Evolutionary conservation across 2,113 vertebrate genomes (phyloP), one percentile per base, ranked within the genome.

Genomic region (Neotragus moschatus): DNA sequence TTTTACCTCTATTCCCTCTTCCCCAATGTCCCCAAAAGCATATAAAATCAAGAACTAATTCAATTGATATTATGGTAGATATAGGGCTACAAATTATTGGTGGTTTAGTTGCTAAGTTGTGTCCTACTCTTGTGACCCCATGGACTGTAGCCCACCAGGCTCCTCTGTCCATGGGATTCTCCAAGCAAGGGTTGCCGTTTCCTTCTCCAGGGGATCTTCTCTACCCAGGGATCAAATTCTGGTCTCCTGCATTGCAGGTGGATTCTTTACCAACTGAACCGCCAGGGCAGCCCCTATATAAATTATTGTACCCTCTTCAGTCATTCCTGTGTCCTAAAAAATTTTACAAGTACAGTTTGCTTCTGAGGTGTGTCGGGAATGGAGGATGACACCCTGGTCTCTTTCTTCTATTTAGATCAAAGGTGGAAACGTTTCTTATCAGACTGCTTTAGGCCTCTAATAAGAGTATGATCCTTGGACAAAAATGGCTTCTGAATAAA

Each of bases 351-450:
- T 88, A 51, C 9, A 21, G 17, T 28, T 79, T 73, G 10, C 60
- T 58, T 7, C 47, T 86, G 25, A 30, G 10, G 2, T 94, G 12
- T 33, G 23, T 30, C 0, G 0, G 2, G 14, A 28, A 2, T 60
- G 3, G 51, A 17, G 39, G 12, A 23, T 53, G 11, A 82, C 2
- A 55, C 13, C 7, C 43, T 73, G 43, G 53, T 88, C 85, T 91
- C 2, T 93, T 96, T 84, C 88, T 96, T 75, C 63, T 43, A 7
- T 91, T 94, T 56, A 95, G 28, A 63, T 85, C 63, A 28, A 88
- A 45, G 13, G 9, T 88, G 47, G 94, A 90, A 96, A 89, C 13
- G 47, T 70, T 61, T 97, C 39, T 90, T 73, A 82, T 95, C 79
- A 91, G 17, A 45, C 30, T 43, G 25, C 36, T 88, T 82, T 23